phyloP scores from a whole-genome alignment of 2,113 vertebrate species.

The Sceloporus undulatus region DNA sequence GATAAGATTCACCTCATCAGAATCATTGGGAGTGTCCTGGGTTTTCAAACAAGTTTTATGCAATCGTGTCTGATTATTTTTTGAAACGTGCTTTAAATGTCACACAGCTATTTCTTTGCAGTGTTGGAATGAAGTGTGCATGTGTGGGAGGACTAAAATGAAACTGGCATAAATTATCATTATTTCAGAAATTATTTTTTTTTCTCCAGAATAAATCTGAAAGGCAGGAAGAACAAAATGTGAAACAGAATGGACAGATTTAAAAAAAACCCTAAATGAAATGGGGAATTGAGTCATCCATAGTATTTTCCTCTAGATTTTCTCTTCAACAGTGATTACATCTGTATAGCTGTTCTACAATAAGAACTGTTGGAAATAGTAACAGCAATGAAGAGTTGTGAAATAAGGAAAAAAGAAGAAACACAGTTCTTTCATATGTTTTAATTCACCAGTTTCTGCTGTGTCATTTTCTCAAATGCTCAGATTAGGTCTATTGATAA shows the following conservation, averaged over 20 bases:
- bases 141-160: not conserved
- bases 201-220: too few relatives aligned
- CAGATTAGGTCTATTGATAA: constrained; percentile 61
- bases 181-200: not conserved
- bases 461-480: constrained; percentile 67
- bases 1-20: too few relatives aligned
- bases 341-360: not conserved
- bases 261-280: not conserved
- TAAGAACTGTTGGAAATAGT: not conserved
- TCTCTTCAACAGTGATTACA: not conserved
- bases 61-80: not conserved
- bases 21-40: too few relatives aligned
- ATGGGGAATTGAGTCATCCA: not conserved
- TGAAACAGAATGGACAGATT: too few relatives aligned
- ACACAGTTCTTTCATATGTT: not conserved
- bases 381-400: not conserved
- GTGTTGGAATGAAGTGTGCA: not conserved
- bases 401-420: not conserved
- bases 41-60: not conserved
- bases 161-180: not conserved
- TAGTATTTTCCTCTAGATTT: too few relatives aligned
- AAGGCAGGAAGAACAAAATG: too few relatives aligned
- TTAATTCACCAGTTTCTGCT: constrained; percentile 41
- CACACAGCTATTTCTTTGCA: not conserved
- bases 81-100: not conserved